A percentile compares a stretch with the other conserved stretches of the same genome.
Evolutionary conservation across 2,888 invertebrate genomes (phyloP).

Genomic region (Sphaerophoria rueppellii): DNA sequence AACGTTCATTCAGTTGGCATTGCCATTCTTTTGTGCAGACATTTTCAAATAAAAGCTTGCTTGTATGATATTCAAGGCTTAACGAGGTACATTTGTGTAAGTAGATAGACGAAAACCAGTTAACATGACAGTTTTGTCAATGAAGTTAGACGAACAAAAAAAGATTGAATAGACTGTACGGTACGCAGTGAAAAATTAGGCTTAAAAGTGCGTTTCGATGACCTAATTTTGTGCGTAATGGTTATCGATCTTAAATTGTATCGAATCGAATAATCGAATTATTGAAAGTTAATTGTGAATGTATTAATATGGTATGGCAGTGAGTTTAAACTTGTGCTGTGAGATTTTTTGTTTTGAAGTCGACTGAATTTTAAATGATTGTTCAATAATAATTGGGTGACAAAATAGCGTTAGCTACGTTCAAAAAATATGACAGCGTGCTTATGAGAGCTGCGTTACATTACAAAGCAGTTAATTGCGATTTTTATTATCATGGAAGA

Average conservation of each 20-base stretch:
- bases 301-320: constrained; percentile 47
- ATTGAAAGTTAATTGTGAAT: constrained; percentile 64
- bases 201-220: constrained; percentile 57
- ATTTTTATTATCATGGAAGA: neutral
- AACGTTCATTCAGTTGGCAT: constrained; percentile 26
- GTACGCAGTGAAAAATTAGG: constrained; percentile 31
- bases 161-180: neutral
- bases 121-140: constrained; percentile 63
- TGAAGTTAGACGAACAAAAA: constrained; percentile 32
- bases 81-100: constrained; percentile 39
- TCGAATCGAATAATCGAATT: constrained; percentile 50
- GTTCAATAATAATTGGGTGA: constrained; percentile 33
- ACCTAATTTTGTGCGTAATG: constrained; percentile 57
- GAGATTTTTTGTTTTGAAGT: neutral
- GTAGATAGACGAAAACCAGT: constrained; percentile 37
- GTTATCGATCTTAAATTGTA: neutral
- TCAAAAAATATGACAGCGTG: neutral
- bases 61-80: constrained; percentile 48
- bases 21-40: constrained; percentile 33
- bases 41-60: constrained; percentile 43
- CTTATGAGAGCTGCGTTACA: neutral
- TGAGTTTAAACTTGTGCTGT: constrained; percentile 1
- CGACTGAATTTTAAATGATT: constrained; percentile 29
- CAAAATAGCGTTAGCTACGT: neutral
- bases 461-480: neutral